Base-by-base conservation (phyloP, 2,113 vertebrate species). In the Tyrannus savana region DNA sequence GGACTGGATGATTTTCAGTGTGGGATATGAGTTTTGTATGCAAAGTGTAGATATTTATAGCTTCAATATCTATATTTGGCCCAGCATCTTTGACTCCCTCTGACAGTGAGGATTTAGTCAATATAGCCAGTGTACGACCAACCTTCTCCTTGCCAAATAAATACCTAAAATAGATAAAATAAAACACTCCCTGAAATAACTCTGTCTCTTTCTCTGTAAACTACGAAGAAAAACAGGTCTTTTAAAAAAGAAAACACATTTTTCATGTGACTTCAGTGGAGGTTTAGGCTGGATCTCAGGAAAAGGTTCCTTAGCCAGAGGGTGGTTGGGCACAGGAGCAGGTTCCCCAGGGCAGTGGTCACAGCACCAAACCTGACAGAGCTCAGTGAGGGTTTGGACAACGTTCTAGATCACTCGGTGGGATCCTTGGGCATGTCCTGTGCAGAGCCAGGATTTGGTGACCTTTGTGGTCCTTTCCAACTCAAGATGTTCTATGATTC, bases 181-280 rank as follows among this genome's bases (percentile, higher is more conserved):
- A 74, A 86, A 72, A 21, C 19, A 25, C 9, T 8, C 9, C 53
- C 12, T 90, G 41, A 79, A 85, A 37, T 19, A 27, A 31, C 4
- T 17, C 0, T 49, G 27, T 27, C 0, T 49, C 30, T 27, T 8
- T 15, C 24, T 52, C 8, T 19, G 7, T 68, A 76, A 72, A 17
- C 8, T 39, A 13, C 12, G 33, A 49, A 84, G 28, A 0, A 14
- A 71, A 78, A 47, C 0, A 8, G 4, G 19, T 21, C 7, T 64
- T 78, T 41, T 17, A 16, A 41, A 63, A 63, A 52, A 44, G 6
- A 55, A 74, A 83, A 19, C 5, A 27, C 3, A 46, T 5, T 42
- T 93, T 80, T 72, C 35, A 73, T 0, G 0, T 9, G 21, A 33
- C 3, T 82, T 68, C 14, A 68, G n/a, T 2, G 4, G 16, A 53